phyloP scores from a whole-genome alignment of 2,113 vertebrate genomes.

The Colius striatus region DNA sequence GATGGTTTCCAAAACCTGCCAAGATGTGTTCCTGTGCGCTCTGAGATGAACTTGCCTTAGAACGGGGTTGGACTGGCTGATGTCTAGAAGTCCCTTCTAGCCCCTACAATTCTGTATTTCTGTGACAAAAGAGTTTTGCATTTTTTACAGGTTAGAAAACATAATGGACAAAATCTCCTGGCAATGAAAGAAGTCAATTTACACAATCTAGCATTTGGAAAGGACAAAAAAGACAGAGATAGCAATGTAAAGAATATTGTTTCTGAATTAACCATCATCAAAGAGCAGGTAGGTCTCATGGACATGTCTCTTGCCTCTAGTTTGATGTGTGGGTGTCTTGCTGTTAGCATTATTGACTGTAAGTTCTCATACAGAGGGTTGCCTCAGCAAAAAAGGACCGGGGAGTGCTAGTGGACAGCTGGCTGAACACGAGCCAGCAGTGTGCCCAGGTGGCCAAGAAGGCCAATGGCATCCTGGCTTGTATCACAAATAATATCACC shows the following conservation, averaged over 20 bases:
- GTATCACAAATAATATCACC: neutral
- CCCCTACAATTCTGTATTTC: too few relatives aligned
- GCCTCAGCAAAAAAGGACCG: neutral
- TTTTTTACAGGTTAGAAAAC: conserved; percentile 83
- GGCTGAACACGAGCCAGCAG: neutral
- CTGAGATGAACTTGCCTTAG: too few relatives aligned
- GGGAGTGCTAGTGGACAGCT: neutral
- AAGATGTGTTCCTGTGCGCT: too few relatives aligned
- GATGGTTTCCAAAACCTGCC: too few relatives aligned
- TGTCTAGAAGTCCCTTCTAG: too few relatives aligned
- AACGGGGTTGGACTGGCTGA: too few relatives aligned
- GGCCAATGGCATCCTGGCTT: neutral
- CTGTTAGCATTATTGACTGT: neutral
- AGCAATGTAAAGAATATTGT: conserved; percentile 89
- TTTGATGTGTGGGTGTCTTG: neutral
- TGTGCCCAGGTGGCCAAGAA: neutral
- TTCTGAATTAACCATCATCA: conserved; percentile 89
- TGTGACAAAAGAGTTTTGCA: neutral
- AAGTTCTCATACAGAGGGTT: neutral
- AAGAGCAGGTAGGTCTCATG: conserved; percentile 82
- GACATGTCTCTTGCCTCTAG: neutral
- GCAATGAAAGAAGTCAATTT: conserved; percentile 93
- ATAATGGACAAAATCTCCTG: conserved; percentile 84
- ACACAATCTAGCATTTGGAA: conserved; percentile 89
- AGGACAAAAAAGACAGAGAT: conserved; percentile 89